Evolutionary conservation across 2,113 vertebrate genomes (phyloP), one percentile per base, ranked within the genome.

Genomic region (Microcebus ravelobensis): DNA sequence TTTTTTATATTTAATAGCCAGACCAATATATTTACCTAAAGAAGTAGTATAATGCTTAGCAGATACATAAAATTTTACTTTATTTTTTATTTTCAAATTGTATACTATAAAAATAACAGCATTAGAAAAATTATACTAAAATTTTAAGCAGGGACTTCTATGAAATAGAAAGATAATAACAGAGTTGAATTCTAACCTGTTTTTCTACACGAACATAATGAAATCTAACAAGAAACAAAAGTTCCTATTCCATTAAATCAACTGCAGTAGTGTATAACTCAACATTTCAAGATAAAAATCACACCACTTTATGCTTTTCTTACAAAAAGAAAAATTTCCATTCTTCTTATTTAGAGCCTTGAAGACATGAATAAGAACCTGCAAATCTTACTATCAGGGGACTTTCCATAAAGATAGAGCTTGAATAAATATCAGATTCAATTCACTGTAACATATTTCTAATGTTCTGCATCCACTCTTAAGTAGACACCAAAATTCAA

Each of bases 71-170:
- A 74, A 79, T 71, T 94, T 94, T 45, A 63, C 11, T 92, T 71
- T 82, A 81, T n/a, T 82, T 91, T 95, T 94, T 63, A 74, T 87
- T 42, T 48, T 93, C 52, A 91, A 57, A 68, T 82, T 86, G 6
- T 42, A 36, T 23, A 82, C 31, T 79, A 36, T 67, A 94, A 79
- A 14, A 3, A 61, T 31, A 42, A 76, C 73, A 29, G 0, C 48
- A 48, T 65, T 84, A 76, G 20, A 7, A 93, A 92, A 86, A n/a
- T n/a, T 31, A 59, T 27, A 86, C 5, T 91, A 71, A 67, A 90
- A 57, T 59, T 95, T 95, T 94, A 73, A 95, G 2, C 15, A 77
- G 14, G 25, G 15, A 68, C 25, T 67, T 68, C n/a, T 42, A 8
- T 82, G 48, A 93, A 96, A 79, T 4, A 89, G n/a, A 31, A 67